Percentiles rank a stretch among this genome's conserved stretches.
Evolutionary conservation across 2,113 vertebrate species (phyloP).

Genomic region (Heliornis fulica): DNA sequence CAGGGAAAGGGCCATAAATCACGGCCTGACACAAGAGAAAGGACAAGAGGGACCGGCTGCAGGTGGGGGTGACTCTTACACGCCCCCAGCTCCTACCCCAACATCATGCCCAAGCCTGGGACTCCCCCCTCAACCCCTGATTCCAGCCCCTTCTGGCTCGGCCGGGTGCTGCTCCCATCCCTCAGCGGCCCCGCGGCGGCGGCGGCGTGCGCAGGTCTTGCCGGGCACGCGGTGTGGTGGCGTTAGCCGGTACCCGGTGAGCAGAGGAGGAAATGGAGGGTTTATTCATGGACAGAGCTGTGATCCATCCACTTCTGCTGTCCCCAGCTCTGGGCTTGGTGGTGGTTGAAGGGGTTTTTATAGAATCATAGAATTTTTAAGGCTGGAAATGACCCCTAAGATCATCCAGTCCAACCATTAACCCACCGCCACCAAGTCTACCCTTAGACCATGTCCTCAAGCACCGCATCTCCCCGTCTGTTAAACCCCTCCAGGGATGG

Average conservation of each 20-base stretch:
- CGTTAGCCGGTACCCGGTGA: not conserved
- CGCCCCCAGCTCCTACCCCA: too few relatives aligned
- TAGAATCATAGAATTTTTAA: too few relatives aligned
- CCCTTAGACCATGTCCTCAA: too few relatives aligned
- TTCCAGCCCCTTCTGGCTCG: not conserved
- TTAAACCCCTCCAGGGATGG: too few relatives aligned
- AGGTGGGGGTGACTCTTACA: not conserved
- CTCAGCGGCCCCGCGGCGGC: not conserved
- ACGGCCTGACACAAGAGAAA: not conserved
- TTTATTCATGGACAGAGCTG: not conserved
- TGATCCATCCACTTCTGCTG: not conserved
- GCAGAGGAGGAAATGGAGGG: not conserved
- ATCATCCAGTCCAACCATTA: too few relatives aligned
- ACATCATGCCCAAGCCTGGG: accelerated
- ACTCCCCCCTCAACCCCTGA: not conserved
- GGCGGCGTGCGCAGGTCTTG: not conserved
- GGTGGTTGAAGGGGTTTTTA: not conserved
- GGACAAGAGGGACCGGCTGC: not conserved
- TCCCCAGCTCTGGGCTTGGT: not conserved
- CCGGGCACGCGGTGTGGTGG: not conserved
- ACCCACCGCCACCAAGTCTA: too few relatives aligned
- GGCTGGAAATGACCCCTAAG: too few relatives aligned
- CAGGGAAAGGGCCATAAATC: constrained; percentile 46
- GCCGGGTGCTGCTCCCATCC: too few relatives aligned
- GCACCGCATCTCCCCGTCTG: too few relatives aligned